Conservation (phyloP, 23 tunicate species). For the Phallusia fumigata region DNA sequence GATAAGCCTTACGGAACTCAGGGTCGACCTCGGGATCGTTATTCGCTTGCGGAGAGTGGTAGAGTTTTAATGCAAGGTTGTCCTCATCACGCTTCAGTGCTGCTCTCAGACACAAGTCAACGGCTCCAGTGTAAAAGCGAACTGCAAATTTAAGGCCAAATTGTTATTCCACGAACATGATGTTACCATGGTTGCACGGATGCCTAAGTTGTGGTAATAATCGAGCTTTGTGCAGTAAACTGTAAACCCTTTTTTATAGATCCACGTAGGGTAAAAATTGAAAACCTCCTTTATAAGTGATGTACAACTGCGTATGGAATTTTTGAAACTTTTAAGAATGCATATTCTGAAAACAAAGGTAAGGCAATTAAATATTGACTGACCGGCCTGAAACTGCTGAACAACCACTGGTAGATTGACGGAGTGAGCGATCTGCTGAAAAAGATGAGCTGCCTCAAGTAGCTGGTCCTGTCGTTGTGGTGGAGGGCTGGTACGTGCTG, state of each 20-base stretch:
- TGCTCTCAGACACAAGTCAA: constrained; percentile 76
- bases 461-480: constrained; percentile 43
- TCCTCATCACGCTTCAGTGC: constrained; percentile 74
- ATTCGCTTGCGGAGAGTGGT: constrained; percentile 38
- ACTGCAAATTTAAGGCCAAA: constrained; percentile 32
- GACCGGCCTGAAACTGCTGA: constrained; percentile 81
- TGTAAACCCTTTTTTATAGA: too few relatives aligned
- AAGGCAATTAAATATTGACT: neutral
- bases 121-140: constrained; percentile 71
- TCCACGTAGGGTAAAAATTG: too few relatives aligned
- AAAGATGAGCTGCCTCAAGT: constrained; percentile 57
- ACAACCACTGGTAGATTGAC: constrained; percentile 73
- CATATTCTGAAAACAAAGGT: neutral
- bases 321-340: too few relatives aligned
- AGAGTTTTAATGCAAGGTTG: constrained; percentile 73
- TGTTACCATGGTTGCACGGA: too few relatives aligned
- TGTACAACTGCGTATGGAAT: too few relatives aligned
- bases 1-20: constrained; percentile 61
- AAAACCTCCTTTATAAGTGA: too few relatives aligned
- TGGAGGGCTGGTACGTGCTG: constrained; percentile 32
- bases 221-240: too few relatives aligned
- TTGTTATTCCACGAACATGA: too few relatives aligned
- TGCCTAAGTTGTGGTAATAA: too few relatives aligned
- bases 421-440: constrained; percentile 75
- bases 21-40: constrained; percentile 78